Percentiles rank a stretch among this genome's conserved stretches.
phyloP scores from a whole-genome alignment of 2,888 invertebrate genomes.

The Caenorhabditis sp. region DNA sequence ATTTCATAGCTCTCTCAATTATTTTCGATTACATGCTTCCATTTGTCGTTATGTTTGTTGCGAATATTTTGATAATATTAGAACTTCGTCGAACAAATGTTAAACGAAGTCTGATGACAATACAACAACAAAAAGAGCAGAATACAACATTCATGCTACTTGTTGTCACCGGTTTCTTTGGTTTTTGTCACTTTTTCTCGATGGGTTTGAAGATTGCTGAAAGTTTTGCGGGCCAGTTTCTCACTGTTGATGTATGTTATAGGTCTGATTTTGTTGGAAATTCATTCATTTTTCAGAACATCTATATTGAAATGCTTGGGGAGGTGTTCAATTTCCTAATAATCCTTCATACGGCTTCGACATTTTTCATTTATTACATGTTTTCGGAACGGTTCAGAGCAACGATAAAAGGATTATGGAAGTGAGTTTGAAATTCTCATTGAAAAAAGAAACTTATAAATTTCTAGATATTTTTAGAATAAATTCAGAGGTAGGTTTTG shows the following conservation, averaged over 20 bases:
- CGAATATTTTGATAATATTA: constrained; percentile 32
- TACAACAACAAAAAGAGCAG: constrained; percentile 42
- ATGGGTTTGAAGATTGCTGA: constrained; percentile 38
- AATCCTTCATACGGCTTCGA: constrained; percentile 36
- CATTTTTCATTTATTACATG: constrained; percentile 39
- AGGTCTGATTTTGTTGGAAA: background rate
- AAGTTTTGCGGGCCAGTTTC: constrained; percentile 32
- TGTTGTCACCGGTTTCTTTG: constrained; percentile 40
- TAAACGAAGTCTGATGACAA: constrained; percentile 37
- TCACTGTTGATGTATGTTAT: constrained; percentile 28
- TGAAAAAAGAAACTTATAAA: background rate
- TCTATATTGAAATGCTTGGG: constrained; percentile 34
- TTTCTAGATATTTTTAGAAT: background rate
- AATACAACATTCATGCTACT: constrained; percentile 40
- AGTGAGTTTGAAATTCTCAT: constrained; percentile 20
- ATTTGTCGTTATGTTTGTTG: constrained; percentile 32
- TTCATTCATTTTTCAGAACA: constrained; percentile 19
- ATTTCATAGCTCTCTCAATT: constrained; percentile 34
- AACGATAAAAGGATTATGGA: constrained; percentile 25
- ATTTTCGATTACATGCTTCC: constrained; percentile 37
- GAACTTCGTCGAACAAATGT: constrained; percentile 29
- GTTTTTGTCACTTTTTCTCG: constrained; percentile 40
- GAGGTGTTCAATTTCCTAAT: constrained; percentile 36
- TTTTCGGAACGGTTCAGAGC: constrained; percentile 39
- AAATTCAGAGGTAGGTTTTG: background rate